Conservation (phyloP, 2,888 invertebrate genomes). For the Tachina fera region DNA sequence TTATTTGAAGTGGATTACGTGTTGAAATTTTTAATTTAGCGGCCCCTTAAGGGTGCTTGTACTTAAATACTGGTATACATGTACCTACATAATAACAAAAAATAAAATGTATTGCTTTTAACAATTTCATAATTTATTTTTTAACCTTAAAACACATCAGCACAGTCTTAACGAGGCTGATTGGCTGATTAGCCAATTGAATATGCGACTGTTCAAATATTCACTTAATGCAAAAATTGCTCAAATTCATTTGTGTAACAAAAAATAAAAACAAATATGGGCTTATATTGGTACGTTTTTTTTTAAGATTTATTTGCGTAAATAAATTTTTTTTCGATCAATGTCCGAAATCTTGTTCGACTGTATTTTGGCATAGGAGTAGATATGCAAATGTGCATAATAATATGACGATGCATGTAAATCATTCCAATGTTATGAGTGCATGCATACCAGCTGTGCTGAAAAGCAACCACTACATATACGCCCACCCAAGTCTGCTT, state of each 20-base stretch:
- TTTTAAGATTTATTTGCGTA: not conserved
- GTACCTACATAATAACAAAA: not conserved
- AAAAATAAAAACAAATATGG: not conserved
- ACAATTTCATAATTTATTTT: slow-evolving; percentile 61
- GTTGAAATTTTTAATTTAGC: slow-evolving; percentile 60
- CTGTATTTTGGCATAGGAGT: not conserved
- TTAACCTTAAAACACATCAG: slow-evolving; percentile 6
- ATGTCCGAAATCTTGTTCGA: not conserved
- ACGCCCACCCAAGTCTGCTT: slow-evolving; percentile 57
- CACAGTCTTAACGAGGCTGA: slow-evolving; percentile 34
- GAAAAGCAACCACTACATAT: not conserved
- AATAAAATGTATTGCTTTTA: slow-evolving; percentile 8
- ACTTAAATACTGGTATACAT: not conserved
- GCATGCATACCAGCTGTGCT: slow-evolving; percentile 59
- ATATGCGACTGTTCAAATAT: slow-evolving; percentile 18
- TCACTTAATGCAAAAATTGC: slow-evolving; percentile 36
- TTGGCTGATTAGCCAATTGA: not conserved
- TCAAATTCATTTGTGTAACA: slow-evolving; percentile 17
- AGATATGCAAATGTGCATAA: not conserved
- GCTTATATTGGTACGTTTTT: slow-evolving; percentile 11
- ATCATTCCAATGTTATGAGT: slow-evolving; percentile 49
- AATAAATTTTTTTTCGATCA: not conserved
- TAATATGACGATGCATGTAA: not conserved
- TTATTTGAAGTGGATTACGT: slow-evolving; percentile 62
- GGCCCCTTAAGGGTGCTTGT: slow-evolving; percentile 1